These are phyloP conservation scores for Caradrina kadenii DNA, from an alignment of 2,888 invertebrate species.

Conservation along the genomic window DNA sequence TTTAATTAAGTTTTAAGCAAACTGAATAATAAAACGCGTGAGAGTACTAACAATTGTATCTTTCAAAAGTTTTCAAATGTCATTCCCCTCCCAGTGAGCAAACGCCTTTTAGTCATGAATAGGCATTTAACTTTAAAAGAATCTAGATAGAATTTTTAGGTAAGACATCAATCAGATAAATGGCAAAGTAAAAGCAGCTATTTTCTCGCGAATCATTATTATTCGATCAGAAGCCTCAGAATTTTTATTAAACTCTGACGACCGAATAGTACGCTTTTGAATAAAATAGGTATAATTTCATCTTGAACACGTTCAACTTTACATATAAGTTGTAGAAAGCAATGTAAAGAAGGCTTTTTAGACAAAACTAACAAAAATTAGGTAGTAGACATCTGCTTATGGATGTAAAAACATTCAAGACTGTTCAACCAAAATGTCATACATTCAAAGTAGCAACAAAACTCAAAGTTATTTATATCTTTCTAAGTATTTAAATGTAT, in stretches of 20 bases:
- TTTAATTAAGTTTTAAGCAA: conserved; percentile 9
- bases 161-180: conserved; percentile 49
- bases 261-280: conserved; percentile 20
- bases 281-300: conserved; percentile 16
- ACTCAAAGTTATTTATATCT: too few species aligned
- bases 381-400: too few species aligned
- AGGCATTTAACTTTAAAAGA: conserved; percentile 33
- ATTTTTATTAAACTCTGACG: conserved; percentile 36
- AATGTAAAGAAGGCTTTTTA: too few species aligned
- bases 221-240: conserved; percentile 44
- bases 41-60: background rate
- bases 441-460: too few species aligned
- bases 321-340: background rate
- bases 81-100: conserved; percentile 7
- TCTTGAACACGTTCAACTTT: background rate
- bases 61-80: background rate
- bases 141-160: conserved; percentile 28
- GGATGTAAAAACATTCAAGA: too few species aligned
- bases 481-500: too few species aligned
- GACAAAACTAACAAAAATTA: too few species aligned
- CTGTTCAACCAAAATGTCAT: too few species aligned
- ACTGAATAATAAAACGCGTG: background rate
- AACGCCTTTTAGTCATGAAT: conserved; percentile 14
- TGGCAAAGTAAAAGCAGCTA: conserved; percentile 19
- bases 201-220: conserved; percentile 39